These are phyloP conservation scores for Nomada ferruginata DNA, from an alignment of 2,888 invertebrate species.

Conservation along the genomic window DNA sequence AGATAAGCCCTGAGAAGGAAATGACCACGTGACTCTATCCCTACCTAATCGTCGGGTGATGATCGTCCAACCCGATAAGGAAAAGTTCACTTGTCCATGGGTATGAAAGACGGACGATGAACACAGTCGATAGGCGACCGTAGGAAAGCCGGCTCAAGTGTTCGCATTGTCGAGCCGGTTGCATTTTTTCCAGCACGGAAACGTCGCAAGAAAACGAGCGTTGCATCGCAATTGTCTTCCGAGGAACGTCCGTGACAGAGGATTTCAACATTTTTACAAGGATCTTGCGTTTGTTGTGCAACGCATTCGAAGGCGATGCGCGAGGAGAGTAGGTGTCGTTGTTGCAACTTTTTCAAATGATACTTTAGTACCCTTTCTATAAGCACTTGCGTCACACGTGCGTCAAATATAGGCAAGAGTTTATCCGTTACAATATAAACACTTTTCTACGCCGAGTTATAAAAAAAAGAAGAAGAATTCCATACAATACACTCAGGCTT, in stretches of 20 bases:
- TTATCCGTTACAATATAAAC: too few species aligned
- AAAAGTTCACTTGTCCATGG: constrained; percentile 71
- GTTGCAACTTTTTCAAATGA: not conserved
- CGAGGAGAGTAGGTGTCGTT: constrained; percentile 1
- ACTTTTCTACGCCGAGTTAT: too few species aligned
- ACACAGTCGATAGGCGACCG: constrained; percentile 61
- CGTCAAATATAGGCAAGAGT: not conserved
- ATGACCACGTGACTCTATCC: constrained; percentile 64
- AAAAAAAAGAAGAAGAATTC: too few species aligned
- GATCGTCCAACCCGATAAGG: constrained; percentile 69
- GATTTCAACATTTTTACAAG: not conserved
- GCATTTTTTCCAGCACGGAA: constrained; percentile 53
- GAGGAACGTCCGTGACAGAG: constrained; percentile 8
- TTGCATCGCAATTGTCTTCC: constrained; percentile 36
- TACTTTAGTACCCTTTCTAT: not conserved
- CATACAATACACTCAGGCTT: too few species aligned
- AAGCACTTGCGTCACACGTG: not conserved
- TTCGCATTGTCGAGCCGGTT: constrained; percentile 55
- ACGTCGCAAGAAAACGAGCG: constrained; percentile 43
- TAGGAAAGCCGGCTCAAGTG: constrained; percentile 58
- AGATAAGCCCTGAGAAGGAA: constrained; percentile 65
- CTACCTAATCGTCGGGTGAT: constrained; percentile 67
- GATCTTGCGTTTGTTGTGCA: constrained; percentile 10
- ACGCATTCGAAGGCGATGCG: constrained; percentile 1
- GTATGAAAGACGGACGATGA: constrained; percentile 67